Evolutionary conservation across 2,888 invertebrate genomes (phyloP), one percentile per base, ranked within the genome.

Genomic region (Galeruca laticollis): DNA sequence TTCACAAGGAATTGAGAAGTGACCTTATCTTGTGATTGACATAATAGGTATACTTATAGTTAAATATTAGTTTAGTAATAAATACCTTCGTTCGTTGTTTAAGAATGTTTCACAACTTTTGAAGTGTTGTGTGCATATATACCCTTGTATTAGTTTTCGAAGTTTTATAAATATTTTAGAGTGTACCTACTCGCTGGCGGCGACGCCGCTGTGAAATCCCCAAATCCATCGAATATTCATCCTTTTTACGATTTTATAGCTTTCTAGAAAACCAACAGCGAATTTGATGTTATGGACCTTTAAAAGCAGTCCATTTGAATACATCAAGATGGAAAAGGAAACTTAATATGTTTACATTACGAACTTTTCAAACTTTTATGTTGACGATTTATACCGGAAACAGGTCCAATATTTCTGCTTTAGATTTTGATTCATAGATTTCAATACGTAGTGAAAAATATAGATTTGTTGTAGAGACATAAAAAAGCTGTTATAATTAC

Each of bases 341-440:
- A 68, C 63, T 69, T 79, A 79, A 79, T 78, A 78, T 79, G 79
- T 79, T 78, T 79, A 78, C 78, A 71, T 77, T 78, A n/a, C 78
- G 64, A 76, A 78, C 72, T 77, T 78, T 76, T 73, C 72, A 72
- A 78, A 67, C 60, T 76, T 77, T 72, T 72, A 72, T 73, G 65
- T 69, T 63, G 64, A 60, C 69, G 69, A 68, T 74, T 75, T 71
- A 67, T 71, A 71, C 68, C 33, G 60, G 40, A 73, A 66, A 73
- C 64, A 31, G 70, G 56, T 61, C 68, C 54, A 70, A 73, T 73
- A 73, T 73, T 70, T 60, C 60, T 3, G 26, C 26, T 18, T 21
- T 60, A 26, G 40, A 52, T 56, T 20, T 64, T 64, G 64, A 63
- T 66, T 66, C 59, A 60, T 49, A 20, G 51, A 57, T 13, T 21